These are phyloP conservation scores for Tipula vernalis DNA, from an alignment of 2,888 invertebrate genomes.

Conservation along the genomic window DNA sequence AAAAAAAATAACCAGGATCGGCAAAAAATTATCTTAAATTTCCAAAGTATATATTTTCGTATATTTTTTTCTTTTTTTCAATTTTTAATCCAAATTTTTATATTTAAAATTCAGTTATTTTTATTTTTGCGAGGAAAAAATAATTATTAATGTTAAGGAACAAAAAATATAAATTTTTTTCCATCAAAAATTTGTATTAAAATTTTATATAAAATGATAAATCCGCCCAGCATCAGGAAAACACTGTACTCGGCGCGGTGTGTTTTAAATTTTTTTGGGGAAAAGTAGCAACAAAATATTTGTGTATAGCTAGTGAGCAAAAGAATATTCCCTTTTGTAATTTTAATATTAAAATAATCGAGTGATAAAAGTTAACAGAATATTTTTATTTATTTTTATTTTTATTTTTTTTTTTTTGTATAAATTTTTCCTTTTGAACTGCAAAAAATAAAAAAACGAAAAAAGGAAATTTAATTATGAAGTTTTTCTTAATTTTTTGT, in stretches of 20 bases:
- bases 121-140: background rate
- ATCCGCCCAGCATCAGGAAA: background rate
- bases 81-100: constrained; percentile 4
- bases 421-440: background rate
- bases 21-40: constrained; percentile 4
- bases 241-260: background rate
- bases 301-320: background rate
- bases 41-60: background rate
- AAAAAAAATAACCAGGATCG: background rate
- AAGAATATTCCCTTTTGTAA: constrained; percentile 7
- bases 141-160: constrained; percentile 4
- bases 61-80: background rate
- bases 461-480: constrained; percentile 10
- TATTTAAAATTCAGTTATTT: background rate
- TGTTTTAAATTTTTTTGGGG: background rate
- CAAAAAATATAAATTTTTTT: background rate
- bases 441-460: background rate
- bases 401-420: background rate
- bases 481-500: background rate
- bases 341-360: constrained; percentile 10
- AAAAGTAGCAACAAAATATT: background rate
- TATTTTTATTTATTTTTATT: background rate
- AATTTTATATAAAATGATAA: background rate
- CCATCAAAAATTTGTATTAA: background rate
- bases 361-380: constrained; percentile 10